Evolutionary conservation across 2,113 vertebrate species (phyloP).

Genomic region (Centropus bengalensis): DNA sequence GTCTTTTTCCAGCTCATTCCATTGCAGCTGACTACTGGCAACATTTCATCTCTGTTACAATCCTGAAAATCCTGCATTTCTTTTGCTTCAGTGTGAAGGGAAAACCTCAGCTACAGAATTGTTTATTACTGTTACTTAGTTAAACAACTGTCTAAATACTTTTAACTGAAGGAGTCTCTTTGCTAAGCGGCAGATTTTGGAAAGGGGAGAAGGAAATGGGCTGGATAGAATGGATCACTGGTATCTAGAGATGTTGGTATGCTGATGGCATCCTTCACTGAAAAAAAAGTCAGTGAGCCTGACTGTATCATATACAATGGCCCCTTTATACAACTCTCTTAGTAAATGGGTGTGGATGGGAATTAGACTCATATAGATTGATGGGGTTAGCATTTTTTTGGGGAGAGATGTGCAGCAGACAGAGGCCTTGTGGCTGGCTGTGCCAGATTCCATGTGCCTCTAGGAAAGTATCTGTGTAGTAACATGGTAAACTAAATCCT

Average conservation of each 20-base stretch:
- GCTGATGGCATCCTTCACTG: not conserved
- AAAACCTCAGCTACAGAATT: not conserved
- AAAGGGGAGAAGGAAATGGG: not conserved
- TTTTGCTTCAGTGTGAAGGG: not conserved
- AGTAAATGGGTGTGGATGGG: not conserved
- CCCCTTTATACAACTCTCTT: not conserved
- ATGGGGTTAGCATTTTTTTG: not conserved
- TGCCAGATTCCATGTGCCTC: constrained; percentile 14
- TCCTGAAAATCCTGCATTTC: not conserved
- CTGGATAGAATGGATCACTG: not conserved
- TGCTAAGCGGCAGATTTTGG: not conserved
- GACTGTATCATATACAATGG: not conserved
- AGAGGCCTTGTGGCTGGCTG: not conserved
- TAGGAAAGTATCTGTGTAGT: not conserved
- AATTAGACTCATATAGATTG: not conserved
- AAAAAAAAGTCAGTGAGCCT: not conserved
- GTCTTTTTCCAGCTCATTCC: not conserved
- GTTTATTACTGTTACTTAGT: not conserved
- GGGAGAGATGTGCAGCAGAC: not conserved
- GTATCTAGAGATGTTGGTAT: not conserved
- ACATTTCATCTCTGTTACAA: not conserved
- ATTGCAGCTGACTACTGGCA: not conserved
- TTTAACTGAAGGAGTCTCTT: not conserved
- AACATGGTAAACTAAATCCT: constrained; percentile 43
- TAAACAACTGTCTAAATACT: not conserved